Percentiles rank a stretch among this genome's conserved stretches.
These are phyloP conservation scores for Drosophila nasuta DNA, from an alignment of 1,140 invertebrate species.

Conservation along the genomic window DNA sequence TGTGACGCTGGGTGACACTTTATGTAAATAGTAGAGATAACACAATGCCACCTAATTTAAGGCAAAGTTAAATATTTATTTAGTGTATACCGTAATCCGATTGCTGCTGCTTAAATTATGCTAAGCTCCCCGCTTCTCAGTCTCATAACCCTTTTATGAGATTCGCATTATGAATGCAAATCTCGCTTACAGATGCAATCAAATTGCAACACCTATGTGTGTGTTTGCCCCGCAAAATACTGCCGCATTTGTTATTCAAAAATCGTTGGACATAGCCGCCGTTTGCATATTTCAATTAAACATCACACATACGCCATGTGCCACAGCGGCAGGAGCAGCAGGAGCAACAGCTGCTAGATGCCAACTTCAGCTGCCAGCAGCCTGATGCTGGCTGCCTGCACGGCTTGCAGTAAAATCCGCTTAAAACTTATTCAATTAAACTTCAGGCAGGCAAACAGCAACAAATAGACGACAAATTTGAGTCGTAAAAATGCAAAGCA, in stretches of 20 bases:
- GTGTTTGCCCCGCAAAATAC: background rate
- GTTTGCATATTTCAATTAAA: slow-evolving; percentile 73
- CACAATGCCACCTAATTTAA: slow-evolving; percentile 2
- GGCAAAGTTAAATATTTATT: slow-evolving; percentile 41
- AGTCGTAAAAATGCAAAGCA: slow-evolving; percentile 75
- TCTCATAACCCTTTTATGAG: slow-evolving; percentile 65
- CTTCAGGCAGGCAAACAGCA: slow-evolving; percentile 56
- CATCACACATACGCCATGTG: slow-evolving; percentile 68
- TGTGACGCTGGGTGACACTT: background rate
- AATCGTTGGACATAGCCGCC: slow-evolving; percentile 42
- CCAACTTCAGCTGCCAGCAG: slow-evolving; percentile 2
- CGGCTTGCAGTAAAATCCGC: slow-evolving; percentile 65
- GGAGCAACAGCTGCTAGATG: slow-evolving; percentile 2
- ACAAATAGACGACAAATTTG: slow-evolving; percentile 68
- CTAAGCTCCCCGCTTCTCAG: slow-evolving; percentile 40
- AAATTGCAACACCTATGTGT: slow-evolving; percentile 68
- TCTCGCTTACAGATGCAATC: slow-evolving; percentile 65
- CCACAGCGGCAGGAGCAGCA: background rate
- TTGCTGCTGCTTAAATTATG: slow-evolving; percentile 44
- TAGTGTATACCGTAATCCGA: slow-evolving; percentile 20
- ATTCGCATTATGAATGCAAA: slow-evolving; percentile 71
- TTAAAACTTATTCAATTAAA: slow-evolving; percentile 84
- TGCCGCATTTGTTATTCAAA: slow-evolving; percentile 72
- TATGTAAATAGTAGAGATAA: slow-evolving; percentile 1
- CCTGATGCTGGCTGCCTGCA: slow-evolving; percentile 14